phyloP scores from a whole-genome alignment of 2,113 vertebrate species.

The Empidonax alnorum region DNA sequence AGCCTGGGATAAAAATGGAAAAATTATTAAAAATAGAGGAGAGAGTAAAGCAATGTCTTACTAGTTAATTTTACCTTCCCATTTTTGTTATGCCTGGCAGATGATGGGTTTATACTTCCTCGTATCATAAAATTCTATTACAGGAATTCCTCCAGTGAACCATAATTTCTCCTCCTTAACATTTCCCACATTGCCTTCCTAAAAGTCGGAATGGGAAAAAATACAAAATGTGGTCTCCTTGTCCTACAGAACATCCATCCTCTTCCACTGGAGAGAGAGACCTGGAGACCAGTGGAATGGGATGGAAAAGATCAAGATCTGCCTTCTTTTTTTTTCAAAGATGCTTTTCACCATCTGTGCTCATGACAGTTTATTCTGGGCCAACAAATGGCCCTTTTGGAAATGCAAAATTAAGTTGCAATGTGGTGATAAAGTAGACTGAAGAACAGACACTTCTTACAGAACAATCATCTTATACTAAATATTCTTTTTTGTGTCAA shows the following conservation, averaged over 20 bases:
- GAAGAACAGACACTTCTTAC: background rate
- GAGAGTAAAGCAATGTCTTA: background rate
- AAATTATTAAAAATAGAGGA: background rate
- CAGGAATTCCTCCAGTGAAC: background rate
- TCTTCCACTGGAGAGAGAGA: background rate
- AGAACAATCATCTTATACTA: background rate
- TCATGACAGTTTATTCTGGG: background rate
- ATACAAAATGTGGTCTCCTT: background rate
- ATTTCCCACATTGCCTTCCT: background rate
- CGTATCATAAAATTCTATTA: background rate
- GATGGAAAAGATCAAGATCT: background rate
- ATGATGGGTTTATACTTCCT: background rate
- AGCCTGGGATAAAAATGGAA: background rate
- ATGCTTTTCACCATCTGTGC: background rate
- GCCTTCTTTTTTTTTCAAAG: background rate
- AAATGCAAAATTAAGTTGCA: conserved; percentile 2
- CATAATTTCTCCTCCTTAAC: background rate
- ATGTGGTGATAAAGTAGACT: background rate
- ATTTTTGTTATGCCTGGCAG: conserved; percentile 1
- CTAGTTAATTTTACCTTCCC: background rate
- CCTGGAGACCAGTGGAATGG: background rate
- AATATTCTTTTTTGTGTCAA: background rate
- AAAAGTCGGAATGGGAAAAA: background rate
- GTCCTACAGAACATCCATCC: background rate
- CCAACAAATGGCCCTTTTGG: background rate